A percentile compares a stretch with the other conserved stretches of the same genome.
phyloP scores from a whole-genome alignment of 2,888 invertebrate genomes.

The Mythimna pallens region DNA sequence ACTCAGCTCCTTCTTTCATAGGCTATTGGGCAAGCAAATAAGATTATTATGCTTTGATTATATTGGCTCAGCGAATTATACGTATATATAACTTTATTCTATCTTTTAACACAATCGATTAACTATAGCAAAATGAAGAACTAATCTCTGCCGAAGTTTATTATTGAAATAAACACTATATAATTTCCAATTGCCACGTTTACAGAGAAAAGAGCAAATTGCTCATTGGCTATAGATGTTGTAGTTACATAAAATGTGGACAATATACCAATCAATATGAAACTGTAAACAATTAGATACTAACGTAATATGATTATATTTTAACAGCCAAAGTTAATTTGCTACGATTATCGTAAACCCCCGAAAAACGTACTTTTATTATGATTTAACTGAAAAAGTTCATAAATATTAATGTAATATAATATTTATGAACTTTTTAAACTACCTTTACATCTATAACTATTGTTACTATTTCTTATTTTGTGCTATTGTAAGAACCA shows the following conservation, averaged over 20 bases:
- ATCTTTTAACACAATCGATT: neutral
- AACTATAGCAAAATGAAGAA: neutral
- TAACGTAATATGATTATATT: neutral
- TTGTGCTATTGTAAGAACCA: no score
- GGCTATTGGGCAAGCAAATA: neutral
- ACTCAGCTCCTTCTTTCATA: no score
- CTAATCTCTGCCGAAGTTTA: neutral
- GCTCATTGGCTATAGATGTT: no score
- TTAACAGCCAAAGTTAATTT: neutral
- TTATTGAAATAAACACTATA: neutral
- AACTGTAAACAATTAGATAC: neutral
- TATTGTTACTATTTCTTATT: no score
- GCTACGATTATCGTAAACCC: neutral
- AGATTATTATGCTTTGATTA: no score
- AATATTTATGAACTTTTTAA: no score
- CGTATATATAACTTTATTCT: neutral
- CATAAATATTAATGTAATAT: no score
- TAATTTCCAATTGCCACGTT: neutral
- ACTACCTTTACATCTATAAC: no score
- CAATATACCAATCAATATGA: no score
- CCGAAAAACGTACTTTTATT: no score
- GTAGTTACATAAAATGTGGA: neutral
- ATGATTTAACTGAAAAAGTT: no score
- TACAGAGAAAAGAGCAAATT: neutral
- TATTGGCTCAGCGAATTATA: no score